Percentiles rank a stretch among this genome's conserved stretches.
Conservation (phyloP, 2,888 invertebrate genomes). For the Eristalis pertinax region DNA sequence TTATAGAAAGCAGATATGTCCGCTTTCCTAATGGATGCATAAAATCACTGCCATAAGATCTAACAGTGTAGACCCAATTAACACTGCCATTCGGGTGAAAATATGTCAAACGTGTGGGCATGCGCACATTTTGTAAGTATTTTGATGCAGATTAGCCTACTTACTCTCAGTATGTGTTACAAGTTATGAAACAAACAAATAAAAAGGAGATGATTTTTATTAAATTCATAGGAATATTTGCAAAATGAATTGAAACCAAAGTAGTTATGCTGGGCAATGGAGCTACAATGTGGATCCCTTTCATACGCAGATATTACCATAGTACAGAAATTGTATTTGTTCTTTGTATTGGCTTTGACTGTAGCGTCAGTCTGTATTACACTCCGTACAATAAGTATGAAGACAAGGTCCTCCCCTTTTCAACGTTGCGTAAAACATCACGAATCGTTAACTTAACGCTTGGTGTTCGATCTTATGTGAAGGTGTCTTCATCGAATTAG, state of each 20-base stretch:
- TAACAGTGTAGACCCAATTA: neutral
- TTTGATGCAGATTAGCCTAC: neutral
- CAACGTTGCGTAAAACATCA: too few species aligned
- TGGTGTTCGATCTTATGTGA: too few species aligned
- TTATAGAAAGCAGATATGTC: neutral
- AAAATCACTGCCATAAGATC: neutral
- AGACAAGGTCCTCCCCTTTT: too few species aligned
- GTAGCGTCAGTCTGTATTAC: too few species aligned
- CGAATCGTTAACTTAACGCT: too few species aligned
- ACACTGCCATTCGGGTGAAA: neutral
- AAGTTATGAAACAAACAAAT: neutral
- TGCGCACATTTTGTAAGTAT: neutral
- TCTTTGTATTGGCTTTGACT: too few species aligned
- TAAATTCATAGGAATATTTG: neutral
- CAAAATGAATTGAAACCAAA: neutral
- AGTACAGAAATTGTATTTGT: too few species aligned
- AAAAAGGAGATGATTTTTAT: neutral
- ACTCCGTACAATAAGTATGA: too few species aligned
- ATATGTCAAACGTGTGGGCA: constrained; percentile 7
- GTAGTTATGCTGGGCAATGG: neutral
- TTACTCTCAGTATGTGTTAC: neutral
- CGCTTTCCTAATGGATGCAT: neutral
- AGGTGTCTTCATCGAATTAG: too few species aligned
- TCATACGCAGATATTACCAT: too few species aligned
- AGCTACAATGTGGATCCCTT: too few species aligned